Conservation (phyloP, 2,113 vertebrate species). For the Lanius ludovicianus region DNA sequence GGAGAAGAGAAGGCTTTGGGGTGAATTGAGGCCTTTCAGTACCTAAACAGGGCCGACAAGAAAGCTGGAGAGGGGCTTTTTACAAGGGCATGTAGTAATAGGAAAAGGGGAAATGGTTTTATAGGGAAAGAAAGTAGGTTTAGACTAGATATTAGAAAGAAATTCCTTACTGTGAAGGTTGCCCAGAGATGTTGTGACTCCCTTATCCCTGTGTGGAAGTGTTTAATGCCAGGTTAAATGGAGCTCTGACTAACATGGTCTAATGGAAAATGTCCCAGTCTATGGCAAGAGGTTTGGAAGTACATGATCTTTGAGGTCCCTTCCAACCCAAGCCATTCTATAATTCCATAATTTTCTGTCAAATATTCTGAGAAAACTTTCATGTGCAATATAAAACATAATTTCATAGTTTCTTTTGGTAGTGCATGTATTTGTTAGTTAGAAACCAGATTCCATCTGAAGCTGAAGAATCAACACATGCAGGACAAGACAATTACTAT, state of each 20-base stretch:
- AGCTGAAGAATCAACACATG: neutral
- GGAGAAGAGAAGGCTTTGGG: neutral
- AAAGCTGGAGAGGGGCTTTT: neutral
- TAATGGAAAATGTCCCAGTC: neutral
- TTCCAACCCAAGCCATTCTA: neutral
- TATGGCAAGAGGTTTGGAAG: neutral
- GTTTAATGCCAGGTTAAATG: neutral
- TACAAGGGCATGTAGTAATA: neutral
- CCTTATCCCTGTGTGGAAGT: neutral
- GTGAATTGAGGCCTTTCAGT: neutral
- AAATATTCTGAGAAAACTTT: neutral
- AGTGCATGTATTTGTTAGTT: neutral
- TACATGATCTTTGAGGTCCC: neutral
- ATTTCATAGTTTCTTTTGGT: neutral
- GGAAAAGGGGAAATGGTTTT: neutral
- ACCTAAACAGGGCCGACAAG: neutral
- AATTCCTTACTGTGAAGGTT: neutral
- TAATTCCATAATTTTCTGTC: neutral
- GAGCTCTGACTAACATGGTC: neutral
- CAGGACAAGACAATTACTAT: neutral
- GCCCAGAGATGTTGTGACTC: neutral
- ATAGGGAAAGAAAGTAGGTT: neutral
- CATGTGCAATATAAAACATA: neutral
- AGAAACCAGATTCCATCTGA: neutral
- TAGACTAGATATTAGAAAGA: neutral